Evolutionary conservation across 1,140 invertebrate genomes (phyloP), one percentile per base, ranked within the genome.

Genomic region (Habropoda laboriosa): DNA sequence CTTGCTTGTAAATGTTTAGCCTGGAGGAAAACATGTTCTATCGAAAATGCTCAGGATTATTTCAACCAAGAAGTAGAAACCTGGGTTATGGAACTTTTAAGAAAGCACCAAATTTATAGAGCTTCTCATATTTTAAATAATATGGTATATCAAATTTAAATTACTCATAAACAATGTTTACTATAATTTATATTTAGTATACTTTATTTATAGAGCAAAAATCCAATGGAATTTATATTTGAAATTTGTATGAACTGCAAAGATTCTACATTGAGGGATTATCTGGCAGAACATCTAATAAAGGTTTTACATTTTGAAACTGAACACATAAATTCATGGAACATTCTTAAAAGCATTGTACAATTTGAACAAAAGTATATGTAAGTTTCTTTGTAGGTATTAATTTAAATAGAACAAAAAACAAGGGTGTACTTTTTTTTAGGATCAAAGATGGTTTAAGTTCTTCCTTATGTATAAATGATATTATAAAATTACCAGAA

Each of bases 51-150:
- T 13, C 89, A 91, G 67, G 89, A 92, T 58, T 95, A 91, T 84
- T 92, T 93, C 79, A 80, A 77, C 16, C 89, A 85, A 38, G 90
- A 96, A 93, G 95, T 95, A 8, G 93, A 94, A 84, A 91, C 92
- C 71, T 96, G 95, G 95, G 93, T 95, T 24, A 89, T 93, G 3
- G 94, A 95, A 86, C 89, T 96, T 38, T 83, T 96, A 32, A 89
- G 92, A n/a, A 92, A 95, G 76, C 94, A 93, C 84, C 95, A 95
- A 88, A 94, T 95, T 87, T 94, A 94, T 82, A 94, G 94, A 92
- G 95, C 94, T 40, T 93, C 94, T 18, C 95, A 95, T 90, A 93
- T 96, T 81, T 86, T 96, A 71, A 93, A 92, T 76, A 95, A 95
- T 91, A 93, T 94, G 35, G 91, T 91, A 85, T 40, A 79, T 82